Evolutionary conservation across 2,888 invertebrate species (phyloP).

Genomic region (Machimus rusticus): DNA sequence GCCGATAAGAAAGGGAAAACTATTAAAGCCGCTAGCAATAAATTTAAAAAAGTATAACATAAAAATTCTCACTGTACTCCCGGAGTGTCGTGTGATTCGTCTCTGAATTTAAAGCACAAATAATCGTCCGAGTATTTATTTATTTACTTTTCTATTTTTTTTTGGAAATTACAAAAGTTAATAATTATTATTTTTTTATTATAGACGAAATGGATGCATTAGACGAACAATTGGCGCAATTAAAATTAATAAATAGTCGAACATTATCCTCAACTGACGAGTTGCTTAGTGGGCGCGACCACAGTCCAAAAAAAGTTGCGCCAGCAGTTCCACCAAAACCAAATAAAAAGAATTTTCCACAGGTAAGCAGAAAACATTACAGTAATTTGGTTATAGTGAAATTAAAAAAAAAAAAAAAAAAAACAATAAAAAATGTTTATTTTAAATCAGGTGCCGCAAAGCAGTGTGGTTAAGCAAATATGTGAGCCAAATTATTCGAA

Average conservation of each 20-base stretch:
- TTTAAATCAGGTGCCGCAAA: constrained; percentile 72
- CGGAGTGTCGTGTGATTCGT: too few relatives aligned
- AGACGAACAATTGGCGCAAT: constrained; percentile 72
- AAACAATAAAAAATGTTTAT: not conserved
- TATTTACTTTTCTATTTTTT: too few relatives aligned
- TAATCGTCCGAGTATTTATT: too few relatives aligned
- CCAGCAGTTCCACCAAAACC: constrained; percentile 85
- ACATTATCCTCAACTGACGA: constrained; percentile 49
- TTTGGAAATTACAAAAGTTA: not conserved
- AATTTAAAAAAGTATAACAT: too few relatives aligned
- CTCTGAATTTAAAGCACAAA: too few relatives aligned
- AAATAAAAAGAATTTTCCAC: constrained; percentile 69
- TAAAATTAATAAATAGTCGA: constrained; percentile 68
- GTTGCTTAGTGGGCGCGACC: constrained; percentile 54
- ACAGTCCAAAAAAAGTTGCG: constrained; percentile 70
- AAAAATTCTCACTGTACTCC: too few relatives aligned
- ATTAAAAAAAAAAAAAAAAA: not conserved
- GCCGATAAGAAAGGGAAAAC: too few relatives aligned
- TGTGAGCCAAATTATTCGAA: constrained; percentile 80
- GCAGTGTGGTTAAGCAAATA: constrained; percentile 73
- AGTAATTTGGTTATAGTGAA: not conserved
- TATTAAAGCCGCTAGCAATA: too few relatives aligned
- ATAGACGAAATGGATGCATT: constrained; percentile 67
- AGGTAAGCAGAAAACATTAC: constrained; percentile 54
- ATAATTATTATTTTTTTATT: not conserved